These are phyloP conservation scores for Diogma glabrata DNA, from an alignment of 2,888 invertebrate genomes.

Conservation along the genomic window DNA sequence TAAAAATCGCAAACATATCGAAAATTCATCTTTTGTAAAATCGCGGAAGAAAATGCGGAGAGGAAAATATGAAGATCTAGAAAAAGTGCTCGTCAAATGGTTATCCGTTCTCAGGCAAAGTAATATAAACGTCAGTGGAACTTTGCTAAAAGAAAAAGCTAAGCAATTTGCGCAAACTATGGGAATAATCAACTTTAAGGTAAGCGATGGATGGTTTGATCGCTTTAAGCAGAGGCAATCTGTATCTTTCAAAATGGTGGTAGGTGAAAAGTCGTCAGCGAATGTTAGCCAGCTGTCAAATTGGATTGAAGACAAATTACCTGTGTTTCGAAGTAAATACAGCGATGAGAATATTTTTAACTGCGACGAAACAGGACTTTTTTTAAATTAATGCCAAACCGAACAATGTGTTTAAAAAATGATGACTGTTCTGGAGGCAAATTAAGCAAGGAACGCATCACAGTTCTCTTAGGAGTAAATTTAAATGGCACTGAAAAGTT, in stretches of 20 bases:
- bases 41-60: background rate
- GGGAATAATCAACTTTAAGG: background rate
- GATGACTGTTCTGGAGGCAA: background rate
- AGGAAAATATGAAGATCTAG: background rate
- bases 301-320: background rate
- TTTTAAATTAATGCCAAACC: constrained; percentile 22
- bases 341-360: constrained; percentile 22
- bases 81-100: background rate
- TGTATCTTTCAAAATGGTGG: constrained; percentile 2
- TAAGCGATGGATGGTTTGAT: background rate
- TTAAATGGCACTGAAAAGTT: background rate
- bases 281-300: background rate
- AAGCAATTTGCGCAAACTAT: background rate
- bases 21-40: no score
- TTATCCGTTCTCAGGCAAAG: background rate
- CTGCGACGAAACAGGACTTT: constrained; percentile 24
- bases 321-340: no score
- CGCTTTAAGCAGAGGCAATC: constrained; percentile 3
- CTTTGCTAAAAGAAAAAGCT: constrained; percentile 3
- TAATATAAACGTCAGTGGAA: no score
- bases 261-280: background rate
- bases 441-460: background rate
- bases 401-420: constrained; percentile 15
- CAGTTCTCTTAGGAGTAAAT: constrained; percentile 2
- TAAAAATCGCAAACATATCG: background rate